A percentile compares a stretch with the other conserved stretches of the same genome.
These are phyloP conservation scores for Tachycineta bicolor DNA, from an alignment of 2,113 vertebrate species.

Conservation along the genomic window DNA sequence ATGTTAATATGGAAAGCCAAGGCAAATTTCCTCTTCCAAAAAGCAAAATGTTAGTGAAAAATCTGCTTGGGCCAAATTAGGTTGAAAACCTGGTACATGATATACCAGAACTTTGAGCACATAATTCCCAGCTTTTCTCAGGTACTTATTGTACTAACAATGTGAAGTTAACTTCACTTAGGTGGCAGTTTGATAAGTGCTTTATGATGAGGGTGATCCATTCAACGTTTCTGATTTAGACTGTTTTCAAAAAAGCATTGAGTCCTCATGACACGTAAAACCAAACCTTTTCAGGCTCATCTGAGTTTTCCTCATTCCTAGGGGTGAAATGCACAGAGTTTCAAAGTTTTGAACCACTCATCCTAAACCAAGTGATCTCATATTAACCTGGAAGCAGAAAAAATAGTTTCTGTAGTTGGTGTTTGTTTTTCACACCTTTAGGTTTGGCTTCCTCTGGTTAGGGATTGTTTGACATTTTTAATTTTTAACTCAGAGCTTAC, in stretches of 20 bases:
- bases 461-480: background rate
- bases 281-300: background rate
- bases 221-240: background rate
- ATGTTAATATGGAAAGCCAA: background rate
- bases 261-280: fast-evolving
- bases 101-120: background rate
- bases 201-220: background rate
- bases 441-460: background rate
- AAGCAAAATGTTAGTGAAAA: background rate
- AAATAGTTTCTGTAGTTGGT: background rate
- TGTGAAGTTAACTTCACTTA: background rate
- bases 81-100: background rate
- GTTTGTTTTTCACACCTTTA: background rate
- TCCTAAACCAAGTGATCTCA: background rate
- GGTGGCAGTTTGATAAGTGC: background rate
- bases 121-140: background rate
- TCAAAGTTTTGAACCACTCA: background rate
- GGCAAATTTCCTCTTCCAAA: background rate
- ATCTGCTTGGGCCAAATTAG: background rate
- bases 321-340: background rate
- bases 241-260: background rate
- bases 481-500: background rate
- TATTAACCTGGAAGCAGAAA: background rate
- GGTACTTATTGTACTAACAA: background rate
- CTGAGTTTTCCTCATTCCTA: background rate